A percentile compares a stretch with the other conserved stretches of the same genome.
Evolutionary conservation across 35 echinoderm and acorn worm genomes (phyloP).

Genomic region (Ptychodera flava): DNA sequence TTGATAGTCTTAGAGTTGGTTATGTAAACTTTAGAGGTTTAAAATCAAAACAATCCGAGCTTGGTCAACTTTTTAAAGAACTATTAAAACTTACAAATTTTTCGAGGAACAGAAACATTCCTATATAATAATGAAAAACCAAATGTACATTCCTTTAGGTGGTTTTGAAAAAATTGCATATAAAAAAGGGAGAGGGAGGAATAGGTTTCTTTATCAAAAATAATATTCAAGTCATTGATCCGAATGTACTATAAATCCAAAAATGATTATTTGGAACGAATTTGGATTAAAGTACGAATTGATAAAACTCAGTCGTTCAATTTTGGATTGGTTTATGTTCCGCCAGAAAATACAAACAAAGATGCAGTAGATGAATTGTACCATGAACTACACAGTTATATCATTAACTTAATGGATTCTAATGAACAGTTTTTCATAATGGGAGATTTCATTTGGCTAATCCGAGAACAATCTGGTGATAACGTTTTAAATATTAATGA

Average conservation of each 20-base stretch:
- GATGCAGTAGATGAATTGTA: constrained; percentile 18
- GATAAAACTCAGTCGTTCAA: neutral
- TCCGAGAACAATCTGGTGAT: constrained; percentile 1
- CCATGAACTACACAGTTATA: neutral
- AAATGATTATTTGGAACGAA: constrained; percentile 16
- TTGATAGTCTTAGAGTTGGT: neutral
- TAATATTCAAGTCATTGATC: constrained; percentile 15
- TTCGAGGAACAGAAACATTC: constrained; percentile 19
- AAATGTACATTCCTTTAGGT: constrained; percentile 4
- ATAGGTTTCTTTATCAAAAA: constrained; percentile 11
- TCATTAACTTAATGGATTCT: neutral
- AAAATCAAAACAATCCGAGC: constrained; percentile 14
- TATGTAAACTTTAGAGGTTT: constrained; percentile 21
- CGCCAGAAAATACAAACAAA: neutral
- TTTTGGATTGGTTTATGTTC: constrained; percentile 24
- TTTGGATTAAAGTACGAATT: constrained; percentile 14
- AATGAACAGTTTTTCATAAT: neutral
- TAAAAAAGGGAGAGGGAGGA: constrained; percentile 11
- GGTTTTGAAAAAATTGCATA: constrained; percentile 19
- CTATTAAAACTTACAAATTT: constrained; percentile 11
- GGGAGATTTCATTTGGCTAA: constrained; percentile 5
- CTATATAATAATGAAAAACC: constrained; percentile 3
- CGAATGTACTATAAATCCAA: constrained; percentile 22
- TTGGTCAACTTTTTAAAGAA: constrained; percentile 5
- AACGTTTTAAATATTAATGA: neutral